These are phyloP conservation scores for Pyralis farinalis DNA, from an alignment of 2,888 invertebrate genomes.

Conservation along the genomic window DNA sequence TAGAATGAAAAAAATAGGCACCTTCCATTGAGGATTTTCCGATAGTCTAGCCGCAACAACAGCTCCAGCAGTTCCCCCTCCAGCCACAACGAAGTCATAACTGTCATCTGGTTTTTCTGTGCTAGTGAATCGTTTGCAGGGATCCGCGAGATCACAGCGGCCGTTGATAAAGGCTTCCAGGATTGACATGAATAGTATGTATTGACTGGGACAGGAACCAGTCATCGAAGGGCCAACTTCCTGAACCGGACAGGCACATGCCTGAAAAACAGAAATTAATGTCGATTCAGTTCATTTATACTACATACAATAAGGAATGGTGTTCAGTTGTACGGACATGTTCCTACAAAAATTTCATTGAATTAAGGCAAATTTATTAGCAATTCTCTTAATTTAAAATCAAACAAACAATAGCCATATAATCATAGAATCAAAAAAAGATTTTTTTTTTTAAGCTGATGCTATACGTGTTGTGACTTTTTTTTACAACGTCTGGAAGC, in stretches of 20 bases:
- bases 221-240: conserved; percentile 81
- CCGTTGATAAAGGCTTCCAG: conserved; percentile 83
- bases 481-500: too few relatives aligned
- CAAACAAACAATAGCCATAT: too few relatives aligned
- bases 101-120: conserved; percentile 55
- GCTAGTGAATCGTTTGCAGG: conserved; percentile 80
- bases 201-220: conserved; percentile 80
- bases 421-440: too few relatives aligned
- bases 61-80: conserved; percentile 84
- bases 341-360: too few relatives aligned
- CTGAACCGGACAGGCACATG: conserved; percentile 77
- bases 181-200: conserved; percentile 83
- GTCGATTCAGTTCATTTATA: too few relatives aligned
- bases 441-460: too few relatives aligned
- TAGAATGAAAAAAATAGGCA: conserved; percentile 21
- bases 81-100: conserved; percentile 85
- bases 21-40: conserved; percentile 84
- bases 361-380: too few relatives aligned
- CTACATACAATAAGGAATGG: too few relatives aligned
- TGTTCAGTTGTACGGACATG: too few relatives aligned
- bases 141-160: conserved; percentile 79
- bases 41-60: conserved; percentile 84
- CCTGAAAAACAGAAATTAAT: too few relatives aligned
- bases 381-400: too few relatives aligned
- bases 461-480: too few relatives aligned